Conservation (phyloP, 2,113 vertebrate genomes). For the Menura novaehollandiae region DNA sequence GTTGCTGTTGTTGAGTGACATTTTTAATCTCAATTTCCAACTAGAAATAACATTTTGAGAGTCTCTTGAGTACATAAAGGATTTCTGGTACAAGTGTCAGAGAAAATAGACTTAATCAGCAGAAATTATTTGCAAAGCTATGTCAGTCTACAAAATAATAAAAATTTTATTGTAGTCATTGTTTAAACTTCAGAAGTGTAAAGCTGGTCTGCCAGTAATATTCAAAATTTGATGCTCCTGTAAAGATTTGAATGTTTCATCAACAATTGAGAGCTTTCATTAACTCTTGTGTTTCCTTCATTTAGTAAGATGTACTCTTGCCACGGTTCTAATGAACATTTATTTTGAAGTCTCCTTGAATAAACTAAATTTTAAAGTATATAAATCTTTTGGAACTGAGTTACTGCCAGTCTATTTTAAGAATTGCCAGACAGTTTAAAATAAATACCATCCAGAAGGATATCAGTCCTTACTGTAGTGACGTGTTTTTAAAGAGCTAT, state of each 20-base stretch:
- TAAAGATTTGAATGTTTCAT: background rate
- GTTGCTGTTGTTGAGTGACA: constrained; percentile 27
- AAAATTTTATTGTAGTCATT: background rate
- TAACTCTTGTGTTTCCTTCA: background rate
- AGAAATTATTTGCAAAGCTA: constrained; percentile 16
- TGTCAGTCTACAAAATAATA: background rate
- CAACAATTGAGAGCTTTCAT: background rate
- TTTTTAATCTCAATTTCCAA: constrained; percentile 39
- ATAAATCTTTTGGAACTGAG: background rate
- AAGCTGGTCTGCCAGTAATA: background rate
- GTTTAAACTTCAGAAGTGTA: background rate
- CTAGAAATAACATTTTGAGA: background rate
- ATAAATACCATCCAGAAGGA: background rate
- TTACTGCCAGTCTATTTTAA: background rate
- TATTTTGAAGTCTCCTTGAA: background rate
- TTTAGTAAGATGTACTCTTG: background rate
- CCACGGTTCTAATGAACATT: background rate
- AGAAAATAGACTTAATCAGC: constrained; percentile 1
- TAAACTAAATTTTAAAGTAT: background rate
- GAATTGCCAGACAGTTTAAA: background rate
- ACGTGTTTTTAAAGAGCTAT: background rate
- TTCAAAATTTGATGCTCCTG: background rate
- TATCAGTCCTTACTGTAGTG: background rate
- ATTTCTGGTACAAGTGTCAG: background rate
- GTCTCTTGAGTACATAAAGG: background rate